Base-by-base conservation (phyloP, 2,797 vertebrate species). In the Ctenopoma multispine region DNA sequence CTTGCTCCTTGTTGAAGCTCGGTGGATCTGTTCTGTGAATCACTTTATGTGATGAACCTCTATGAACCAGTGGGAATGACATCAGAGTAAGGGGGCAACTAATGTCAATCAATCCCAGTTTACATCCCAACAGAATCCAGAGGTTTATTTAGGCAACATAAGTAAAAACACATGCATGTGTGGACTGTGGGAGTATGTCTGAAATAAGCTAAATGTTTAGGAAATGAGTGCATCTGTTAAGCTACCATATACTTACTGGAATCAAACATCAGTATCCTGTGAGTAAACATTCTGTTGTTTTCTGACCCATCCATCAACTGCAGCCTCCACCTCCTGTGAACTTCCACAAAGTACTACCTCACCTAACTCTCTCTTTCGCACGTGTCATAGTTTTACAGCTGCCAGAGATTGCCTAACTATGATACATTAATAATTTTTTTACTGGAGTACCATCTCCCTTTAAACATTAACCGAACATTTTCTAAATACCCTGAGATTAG, bases 1-100 rank as follows among this genome's bases (percentile, higher is more conserved):
- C 58, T 27, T 18, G 24, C 13, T 17, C 74, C 20, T 54, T 31
- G 54, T 71, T 54, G 40, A 77, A 29, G 53, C 8, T 53, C 4
- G 34, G n/a, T 50, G 36, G 48, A 56, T 65, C 3, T 53, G 65
- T 18, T 24, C 48, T 63, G 38, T 38, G 11, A 66, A 70, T 63
- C 40, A 78, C 38, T 53, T 60, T 23, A 43, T 20, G 21, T 58
- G 44, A 54, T 43, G 59, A 47, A 58, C 63, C 23, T 48, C 24
- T 8, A 15, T 41, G 40, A 63, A 70, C 5, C 20, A 62, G 20
- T 54, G 4, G n/a, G 3, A 67, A 43, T 31, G 12, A 48, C 23
- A 56, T 46, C 12, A 31, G 29, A 7, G 12, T 58, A 40, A 44
- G 24, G 23, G 15, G 63, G 53, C 41, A 46, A 40, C 24, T 31